Base-by-base conservation (phyloP, 92 coral and sea anemone genomes). In the Phymanthus crucifer region DNA sequence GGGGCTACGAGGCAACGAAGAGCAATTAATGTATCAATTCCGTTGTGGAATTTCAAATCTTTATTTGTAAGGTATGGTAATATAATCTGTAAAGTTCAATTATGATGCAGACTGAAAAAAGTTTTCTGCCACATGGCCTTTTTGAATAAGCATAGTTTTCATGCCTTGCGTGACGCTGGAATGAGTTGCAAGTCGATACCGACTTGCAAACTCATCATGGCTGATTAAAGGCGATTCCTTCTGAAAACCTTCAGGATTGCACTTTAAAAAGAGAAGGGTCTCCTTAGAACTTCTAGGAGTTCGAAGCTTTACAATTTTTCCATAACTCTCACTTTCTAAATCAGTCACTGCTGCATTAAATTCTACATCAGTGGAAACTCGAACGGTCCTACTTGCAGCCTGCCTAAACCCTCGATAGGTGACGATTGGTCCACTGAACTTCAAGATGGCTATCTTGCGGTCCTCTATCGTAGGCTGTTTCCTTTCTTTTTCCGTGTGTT, bases 1-100 rank as follows among this genome's bases (percentile, higher is more conserved):
- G 88, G 72, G 70, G 70, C 70, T 64, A 64, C 70, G 70, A 11
- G 70, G 70, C 70, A 11, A 64, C 70, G 70, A 23, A 31, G 70
- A 64, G 11, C 1, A 43, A 43, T 43, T 7, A 43, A 43, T 43
- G 50, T 16, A 43, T 43, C 50, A 43, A 0, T 43, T 43, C 7
- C 50, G 50, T 43, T 7, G 7, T 43, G 50, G 50, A 43, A 43
- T 43, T 43, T 43, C 14, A 43, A 9, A 43, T 43, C 50, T 43
- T 43, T 43, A 43, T 43, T 43, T 43, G 7, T 43, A 43, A 16
- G 50, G 50, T 16, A 7, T 43, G 50, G 50, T 0, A 43, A 7
- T 43, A 16, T 7, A 43, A 43, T 7, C 14, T 43, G 50, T 43
- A 43, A 43, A 43, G 50, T 43, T 43, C 50, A 43, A 43, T 43